Evolutionary conservation across 2,888 invertebrate species (phyloP).

Genomic region (Drosophila helvetica): DNA sequence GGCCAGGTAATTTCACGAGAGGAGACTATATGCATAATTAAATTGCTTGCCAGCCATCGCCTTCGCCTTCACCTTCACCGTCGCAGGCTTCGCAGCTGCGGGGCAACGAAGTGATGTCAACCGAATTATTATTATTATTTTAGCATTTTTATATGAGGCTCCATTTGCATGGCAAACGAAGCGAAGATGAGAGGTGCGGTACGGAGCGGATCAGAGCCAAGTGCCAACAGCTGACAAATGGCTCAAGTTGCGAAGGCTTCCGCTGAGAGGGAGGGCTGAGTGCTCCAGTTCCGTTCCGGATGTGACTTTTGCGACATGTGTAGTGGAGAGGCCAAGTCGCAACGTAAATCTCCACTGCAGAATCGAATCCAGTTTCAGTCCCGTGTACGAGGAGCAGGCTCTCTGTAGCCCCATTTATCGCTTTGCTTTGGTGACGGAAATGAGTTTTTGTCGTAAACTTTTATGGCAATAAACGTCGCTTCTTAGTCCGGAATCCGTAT

Average conservation of each 20-base stretch:
- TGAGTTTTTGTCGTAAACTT: constrained; percentile 79
- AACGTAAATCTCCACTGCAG: constrained; percentile 31
- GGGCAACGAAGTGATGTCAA: constrained; percentile 48
- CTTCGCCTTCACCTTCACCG: constrained; percentile 29
- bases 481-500: constrained; percentile 38
- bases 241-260: constrained; percentile 50
- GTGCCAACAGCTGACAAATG: constrained; percentile 59
- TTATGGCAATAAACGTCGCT: constrained; percentile 75
- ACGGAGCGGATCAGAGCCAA: constrained; percentile 7
- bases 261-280: constrained; percentile 54
- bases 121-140: constrained; percentile 59
- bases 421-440: constrained; percentile 73
- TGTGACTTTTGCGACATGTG: constrained; percentile 50
- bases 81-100: constrained; percentile 11
- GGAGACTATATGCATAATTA: constrained; percentile 73
- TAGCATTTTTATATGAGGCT: constrained; percentile 41
- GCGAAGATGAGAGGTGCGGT: too few relatives aligned
- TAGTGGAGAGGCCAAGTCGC: constrained; percentile 22
- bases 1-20: constrained; percentile 57
- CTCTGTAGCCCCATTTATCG: constrained; percentile 51
- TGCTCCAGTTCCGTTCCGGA: constrained; percentile 67
- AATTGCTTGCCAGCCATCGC: constrained; percentile 52
- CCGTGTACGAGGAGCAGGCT: not conserved
- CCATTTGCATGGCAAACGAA: constrained; percentile 35
- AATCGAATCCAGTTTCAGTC: constrained; percentile 41